phyloP scores from a whole-genome alignment of 1,140 invertebrate genomes.

The Zaprionus vittiger region DNA sequence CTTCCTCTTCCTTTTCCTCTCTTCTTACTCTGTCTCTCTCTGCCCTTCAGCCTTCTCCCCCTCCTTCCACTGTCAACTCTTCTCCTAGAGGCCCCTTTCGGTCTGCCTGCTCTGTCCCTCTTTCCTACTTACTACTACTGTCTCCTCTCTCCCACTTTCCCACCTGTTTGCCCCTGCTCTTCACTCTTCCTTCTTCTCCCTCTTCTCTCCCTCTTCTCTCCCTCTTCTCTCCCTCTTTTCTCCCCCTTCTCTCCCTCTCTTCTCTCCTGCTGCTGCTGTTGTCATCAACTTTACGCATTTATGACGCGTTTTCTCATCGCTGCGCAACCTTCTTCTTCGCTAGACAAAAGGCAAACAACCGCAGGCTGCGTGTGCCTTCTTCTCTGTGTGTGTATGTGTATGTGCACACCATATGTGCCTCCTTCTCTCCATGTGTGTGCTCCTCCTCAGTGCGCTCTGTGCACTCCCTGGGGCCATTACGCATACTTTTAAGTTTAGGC shows the following conservation, averaged over 20 bases:
- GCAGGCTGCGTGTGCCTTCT: conserved; percentile 34
- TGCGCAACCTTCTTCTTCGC: conserved; percentile 34
- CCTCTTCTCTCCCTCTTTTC: conserved; percentile 2
- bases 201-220: conserved; percentile 1
- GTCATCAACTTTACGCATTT: conserved; percentile 82
- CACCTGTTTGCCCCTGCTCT: not conserved
- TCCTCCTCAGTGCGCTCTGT: conserved; percentile 18
- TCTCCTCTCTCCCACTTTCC: not conserved
- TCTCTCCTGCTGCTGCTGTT: conserved; percentile 28
- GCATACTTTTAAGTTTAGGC: conserved; percentile 77
- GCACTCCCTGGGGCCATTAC: conserved; percentile 80
- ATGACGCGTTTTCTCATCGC: conserved; percentile 84
- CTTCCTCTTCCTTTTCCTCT: no score
- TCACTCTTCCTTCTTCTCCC: not conserved
- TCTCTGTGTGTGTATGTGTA: no score
- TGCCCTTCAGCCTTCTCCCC: no score
- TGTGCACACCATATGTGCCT: no score
- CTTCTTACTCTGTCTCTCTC: no score
- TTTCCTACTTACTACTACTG: not conserved
- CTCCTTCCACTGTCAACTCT: no score
- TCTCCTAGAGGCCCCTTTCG: no score
- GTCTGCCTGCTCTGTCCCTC: not conserved
- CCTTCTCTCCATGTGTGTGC: conserved; percentile 20
- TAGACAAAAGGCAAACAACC: conserved; percentile 68
- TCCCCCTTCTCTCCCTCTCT: conserved; percentile 4